Evolutionary conservation across 2,888 invertebrate genomes (phyloP).

Genomic region (Miltochrista miniata): DNA sequence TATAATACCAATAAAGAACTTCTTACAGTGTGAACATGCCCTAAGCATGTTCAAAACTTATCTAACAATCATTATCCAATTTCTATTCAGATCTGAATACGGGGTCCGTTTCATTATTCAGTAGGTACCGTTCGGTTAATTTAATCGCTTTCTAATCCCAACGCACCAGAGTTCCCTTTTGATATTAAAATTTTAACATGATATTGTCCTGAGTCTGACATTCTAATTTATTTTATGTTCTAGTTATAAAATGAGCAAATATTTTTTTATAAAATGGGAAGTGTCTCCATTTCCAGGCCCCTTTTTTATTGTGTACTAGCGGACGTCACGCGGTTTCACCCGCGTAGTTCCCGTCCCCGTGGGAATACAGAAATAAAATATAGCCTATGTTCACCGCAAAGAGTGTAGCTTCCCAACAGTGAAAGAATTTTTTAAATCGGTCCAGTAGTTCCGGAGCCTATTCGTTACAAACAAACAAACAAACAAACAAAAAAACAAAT

Average conservation of each 20-base stretch:
- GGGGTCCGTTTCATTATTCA: conserved; percentile 31
- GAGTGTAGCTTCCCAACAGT: too few relatives aligned
- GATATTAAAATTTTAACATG: conserved; percentile 10
- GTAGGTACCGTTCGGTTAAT: conserved; percentile 19
- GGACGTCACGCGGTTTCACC: too few relatives aligned
- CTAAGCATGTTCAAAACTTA: conserved; percentile 24
- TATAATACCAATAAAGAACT: background rate
- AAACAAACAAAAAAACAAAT: too few relatives aligned
- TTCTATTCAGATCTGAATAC: conserved; percentile 28
- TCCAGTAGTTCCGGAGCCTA: too few relatives aligned
- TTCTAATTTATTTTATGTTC: conserved; percentile 10
- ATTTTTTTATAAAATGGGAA: too few relatives aligned
- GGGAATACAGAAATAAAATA: too few relatives aligned
- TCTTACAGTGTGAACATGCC: background rate
- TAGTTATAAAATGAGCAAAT: conserved; percentile 4
- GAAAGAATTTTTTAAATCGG: too few relatives aligned
- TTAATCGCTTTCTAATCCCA: conserved; percentile 17
- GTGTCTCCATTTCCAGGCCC: too few relatives aligned
- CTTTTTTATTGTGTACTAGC: too few relatives aligned
- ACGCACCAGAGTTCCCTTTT: conserved; percentile 8
- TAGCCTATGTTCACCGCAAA: too few relatives aligned
- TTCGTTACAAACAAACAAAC: too few relatives aligned
- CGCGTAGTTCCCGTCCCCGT: too few relatives aligned
- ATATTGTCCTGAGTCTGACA: conserved; percentile 9
- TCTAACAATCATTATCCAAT: conserved; percentile 31